Conservation (phyloP, 1,140 invertebrate genomes). For the Cepaea nemoralis region DNA sequence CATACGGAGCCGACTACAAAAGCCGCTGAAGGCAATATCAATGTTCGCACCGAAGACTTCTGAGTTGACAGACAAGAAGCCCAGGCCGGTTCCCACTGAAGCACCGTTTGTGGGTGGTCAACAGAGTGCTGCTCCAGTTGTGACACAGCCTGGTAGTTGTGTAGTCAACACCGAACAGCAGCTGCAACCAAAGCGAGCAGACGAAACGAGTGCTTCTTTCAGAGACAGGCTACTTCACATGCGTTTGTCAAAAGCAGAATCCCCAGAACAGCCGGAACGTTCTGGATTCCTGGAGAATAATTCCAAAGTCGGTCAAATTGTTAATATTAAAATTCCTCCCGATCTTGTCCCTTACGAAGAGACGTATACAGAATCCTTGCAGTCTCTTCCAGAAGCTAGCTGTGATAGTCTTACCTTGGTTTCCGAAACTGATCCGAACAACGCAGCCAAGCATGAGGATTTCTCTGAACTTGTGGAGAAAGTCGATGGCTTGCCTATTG, state of each 20-base stretch:
- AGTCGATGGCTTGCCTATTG: no score
- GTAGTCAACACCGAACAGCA: not conserved
- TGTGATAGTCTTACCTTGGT: not conserved
- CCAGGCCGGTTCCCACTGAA: not conserved
- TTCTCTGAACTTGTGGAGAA: not conserved
- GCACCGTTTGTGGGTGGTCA: not conserved
- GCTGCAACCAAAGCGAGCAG: no score
- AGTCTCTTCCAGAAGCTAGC: not conserved
- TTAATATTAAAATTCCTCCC: not conserved
- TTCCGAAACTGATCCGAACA: not conserved
- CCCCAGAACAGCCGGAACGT: not conserved
- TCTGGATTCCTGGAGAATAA: not conserved
- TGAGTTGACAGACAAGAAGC: not conserved
- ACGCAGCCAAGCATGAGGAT: not conserved
- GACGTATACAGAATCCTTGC: not conserved
- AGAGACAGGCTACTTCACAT: not conserved
- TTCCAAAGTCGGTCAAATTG: not conserved
- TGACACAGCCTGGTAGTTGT: not conserved
- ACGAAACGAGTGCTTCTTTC: not conserved
- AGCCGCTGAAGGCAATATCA: not conserved
- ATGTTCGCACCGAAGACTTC: not conserved
- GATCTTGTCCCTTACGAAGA: constrained; percentile 20
- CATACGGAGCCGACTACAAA: not conserved
- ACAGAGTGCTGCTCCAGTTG: not conserved
- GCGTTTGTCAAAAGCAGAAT: not conserved